Conservation (phyloP, 2,797 vertebrate genomes). For the Amazonetta brasiliensis region DNA sequence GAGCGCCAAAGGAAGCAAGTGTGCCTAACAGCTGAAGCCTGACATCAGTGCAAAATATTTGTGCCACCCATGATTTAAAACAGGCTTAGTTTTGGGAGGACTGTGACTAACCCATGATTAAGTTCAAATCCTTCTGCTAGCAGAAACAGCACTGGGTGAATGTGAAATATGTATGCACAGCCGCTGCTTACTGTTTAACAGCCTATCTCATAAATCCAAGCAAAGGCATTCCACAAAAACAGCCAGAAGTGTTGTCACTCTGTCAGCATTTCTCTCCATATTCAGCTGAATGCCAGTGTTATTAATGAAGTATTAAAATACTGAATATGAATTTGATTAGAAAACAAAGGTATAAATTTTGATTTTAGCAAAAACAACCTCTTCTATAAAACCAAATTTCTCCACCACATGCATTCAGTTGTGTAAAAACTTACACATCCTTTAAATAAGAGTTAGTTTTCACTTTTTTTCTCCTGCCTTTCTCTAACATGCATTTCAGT, state of each 20-base stretch:
- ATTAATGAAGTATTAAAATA: not conserved
- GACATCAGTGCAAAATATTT: not conserved
- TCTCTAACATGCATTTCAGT: not conserved
- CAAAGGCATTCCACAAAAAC: not conserved
- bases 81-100: not conserved
- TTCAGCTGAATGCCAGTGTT: not conserved
- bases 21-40: not conserved
- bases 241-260: not conserved
- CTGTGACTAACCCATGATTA: not conserved
- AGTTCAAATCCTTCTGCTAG: not conserved
- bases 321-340: not conserved
- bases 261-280: not conserved
- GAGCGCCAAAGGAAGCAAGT: not conserved
- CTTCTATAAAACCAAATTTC: not conserved
- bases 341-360: not conserved
- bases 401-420: accelerated
- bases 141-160: not conserved
- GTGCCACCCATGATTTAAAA: not conserved
- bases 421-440: not conserved
- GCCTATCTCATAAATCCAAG: not conserved
- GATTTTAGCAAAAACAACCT: not conserved
- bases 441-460: not conserved
- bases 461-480: not conserved
- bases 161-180: not conserved
- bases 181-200: not conserved